Conservation (phyloP, 1,140 invertebrate genomes). For the Babylonia areolata region DNA sequence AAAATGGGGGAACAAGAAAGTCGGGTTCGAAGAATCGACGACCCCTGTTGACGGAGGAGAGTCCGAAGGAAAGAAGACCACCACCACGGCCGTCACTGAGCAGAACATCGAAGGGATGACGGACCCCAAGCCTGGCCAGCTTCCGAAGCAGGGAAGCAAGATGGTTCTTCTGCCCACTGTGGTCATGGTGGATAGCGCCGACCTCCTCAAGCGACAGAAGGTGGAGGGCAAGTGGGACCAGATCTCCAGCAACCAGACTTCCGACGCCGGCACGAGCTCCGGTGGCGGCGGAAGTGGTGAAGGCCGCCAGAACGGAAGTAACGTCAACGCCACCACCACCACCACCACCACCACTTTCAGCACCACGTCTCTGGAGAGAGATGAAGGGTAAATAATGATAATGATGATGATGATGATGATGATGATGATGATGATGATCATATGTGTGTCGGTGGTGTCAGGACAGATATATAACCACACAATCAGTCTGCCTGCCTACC, state of each 20-base stretch:
- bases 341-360: neutral
- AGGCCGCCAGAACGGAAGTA: neutral
- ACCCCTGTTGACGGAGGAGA: neutral
- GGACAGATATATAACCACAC: too few relatives aligned
- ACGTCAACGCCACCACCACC: neutral
- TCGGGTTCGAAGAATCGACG: neutral
- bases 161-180: neutral
- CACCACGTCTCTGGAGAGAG: neutral
- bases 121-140: neutral
- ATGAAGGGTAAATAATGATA: neutral
- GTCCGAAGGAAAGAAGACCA: neutral
- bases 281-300: too few relatives aligned
- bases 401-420: too few relatives aligned
- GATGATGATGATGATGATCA: too few relatives aligned
- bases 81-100: too few relatives aligned
- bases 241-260: neutral
- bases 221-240: constrained; percentile 20
- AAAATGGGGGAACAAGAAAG: neutral
- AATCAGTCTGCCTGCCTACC: neutral
- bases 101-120: too few relatives aligned
- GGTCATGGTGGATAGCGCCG: neutral
- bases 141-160: neutral
- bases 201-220: neutral
- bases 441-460: too few relatives aligned
- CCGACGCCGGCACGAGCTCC: neutral